phyloP scores from a whole-genome alignment of 2,113 vertebrate species.

The Scophthalmus maximus region DNA sequence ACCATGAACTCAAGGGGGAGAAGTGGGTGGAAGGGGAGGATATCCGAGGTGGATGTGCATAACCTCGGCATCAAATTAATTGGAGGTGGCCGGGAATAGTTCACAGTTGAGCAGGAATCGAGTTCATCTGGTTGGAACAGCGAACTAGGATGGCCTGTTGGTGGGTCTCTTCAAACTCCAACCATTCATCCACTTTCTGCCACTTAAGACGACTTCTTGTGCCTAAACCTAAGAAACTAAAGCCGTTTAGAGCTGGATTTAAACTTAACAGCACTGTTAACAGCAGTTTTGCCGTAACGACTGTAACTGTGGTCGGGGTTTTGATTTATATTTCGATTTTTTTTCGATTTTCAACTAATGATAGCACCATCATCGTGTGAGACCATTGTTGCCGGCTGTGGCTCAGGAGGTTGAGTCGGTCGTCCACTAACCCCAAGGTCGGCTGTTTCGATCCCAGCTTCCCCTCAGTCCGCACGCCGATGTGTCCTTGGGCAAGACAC shows the following conservation, averaged over 20 bases:
- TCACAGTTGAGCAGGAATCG: conserved; percentile 20
- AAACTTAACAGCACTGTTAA: background rate
- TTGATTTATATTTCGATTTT: background rate
- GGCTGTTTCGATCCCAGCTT: too few species aligned
- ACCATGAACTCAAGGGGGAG: conserved; percentile 61
- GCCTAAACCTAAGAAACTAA: background rate
- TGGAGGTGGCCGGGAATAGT: conserved; percentile 33
- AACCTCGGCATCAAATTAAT: conserved; percentile 68
- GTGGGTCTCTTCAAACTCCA: conserved; percentile 28
- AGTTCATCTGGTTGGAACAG: conserved; percentile 21
- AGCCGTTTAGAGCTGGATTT: conserved; percentile 1
- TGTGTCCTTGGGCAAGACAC: too few species aligned
- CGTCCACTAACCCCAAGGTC: too few species aligned
- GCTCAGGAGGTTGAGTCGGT: too few species aligned
- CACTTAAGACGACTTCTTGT: conserved; percentile 13
- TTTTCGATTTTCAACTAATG: background rate
- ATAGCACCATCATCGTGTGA: too few species aligned
- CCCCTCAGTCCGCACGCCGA: too few species aligned
- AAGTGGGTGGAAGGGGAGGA: conserved; percentile 50
- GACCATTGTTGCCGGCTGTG: too few species aligned
- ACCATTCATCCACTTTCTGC: conserved; percentile 35
- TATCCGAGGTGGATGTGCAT: conserved; percentile 41
- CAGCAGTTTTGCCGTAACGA: background rate
- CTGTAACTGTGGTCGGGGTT: background rate
- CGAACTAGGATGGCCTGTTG: conserved; percentile 7